Evolutionary conservation across 2,113 vertebrate genomes (phyloP), one percentile per base, ranked within the genome.

Genomic region (Coracopsis vasa): DNA sequence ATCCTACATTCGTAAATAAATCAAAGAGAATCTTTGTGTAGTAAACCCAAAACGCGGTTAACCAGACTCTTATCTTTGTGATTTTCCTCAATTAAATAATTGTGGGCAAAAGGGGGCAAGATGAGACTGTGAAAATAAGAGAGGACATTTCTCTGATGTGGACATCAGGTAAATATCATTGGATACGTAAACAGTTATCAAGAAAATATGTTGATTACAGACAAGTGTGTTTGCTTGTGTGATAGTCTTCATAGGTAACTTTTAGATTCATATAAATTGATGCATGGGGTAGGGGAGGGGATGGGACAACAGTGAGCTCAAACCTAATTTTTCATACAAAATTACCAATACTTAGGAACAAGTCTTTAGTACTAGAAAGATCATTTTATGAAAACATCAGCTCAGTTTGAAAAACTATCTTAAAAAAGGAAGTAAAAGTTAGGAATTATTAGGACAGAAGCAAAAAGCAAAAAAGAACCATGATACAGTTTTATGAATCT

Each of bases 271-370:
- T 8, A 12, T 31, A 16, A 71, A 90, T 11, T 11, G 13, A 75
- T 37, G 19, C 13, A 47, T 3, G 1, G 27, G 20, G 28, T 11
- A 2, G 7, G 3, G 7, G 3, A 3, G 14, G 9, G 15, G 16
- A 19, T 16, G 11, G 7, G 33, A 35, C 4, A 16, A 67, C 44
- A 75, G 20, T 33, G 62, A 88, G 20, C 14, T 82, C 33, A 78
- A 80, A 65, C 7, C 13, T 31, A 13, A 42, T 82, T 61, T 85
- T 69, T 28, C 19, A 42, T 19, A 29, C 25, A 50, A 69, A 92
- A 50, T 60, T 27, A 44, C 35, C 19, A 54, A 42, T 16, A 39
- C 48, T 77, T 77, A 28, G 29, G 60, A 80, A 47, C 12, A 80
- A 73, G 12, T 28, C 35, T 39, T 79, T 42, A 80, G 42, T 4